Conservation (phyloP, 30 jellyfish, hydroid and myxozoan species). For the Catostylus mosaicus region DNA sequence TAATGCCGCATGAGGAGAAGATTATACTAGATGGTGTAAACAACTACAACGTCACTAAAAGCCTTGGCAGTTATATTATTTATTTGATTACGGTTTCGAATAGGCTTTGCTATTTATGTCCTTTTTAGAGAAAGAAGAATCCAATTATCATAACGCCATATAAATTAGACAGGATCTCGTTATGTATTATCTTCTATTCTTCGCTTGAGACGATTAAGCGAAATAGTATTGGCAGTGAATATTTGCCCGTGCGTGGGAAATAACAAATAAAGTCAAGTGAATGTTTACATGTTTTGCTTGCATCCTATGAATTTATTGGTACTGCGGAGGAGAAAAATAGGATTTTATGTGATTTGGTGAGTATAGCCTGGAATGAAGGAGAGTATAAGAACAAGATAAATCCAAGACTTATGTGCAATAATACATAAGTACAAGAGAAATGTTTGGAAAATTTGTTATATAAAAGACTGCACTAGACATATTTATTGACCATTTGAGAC, state of each 20-base stretch:
- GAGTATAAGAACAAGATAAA: too few relatives aligned
- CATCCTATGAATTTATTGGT: too few relatives aligned
- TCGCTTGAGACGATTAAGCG: background rate
- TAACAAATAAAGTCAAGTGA: background rate
- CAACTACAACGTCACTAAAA: background rate
- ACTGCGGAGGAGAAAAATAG: too few relatives aligned
- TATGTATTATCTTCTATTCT: background rate
- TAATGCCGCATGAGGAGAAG: background rate
- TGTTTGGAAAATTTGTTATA: too few relatives aligned
- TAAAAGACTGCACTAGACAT: too few relatives aligned
- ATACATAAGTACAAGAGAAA: too few relatives aligned
- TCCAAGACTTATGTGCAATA: too few relatives aligned
- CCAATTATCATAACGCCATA: slow-evolving; percentile 13
- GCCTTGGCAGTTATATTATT: background rate
- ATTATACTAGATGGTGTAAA: background rate
- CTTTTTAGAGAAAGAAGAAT: background rate
- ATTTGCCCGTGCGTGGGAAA: background rate
- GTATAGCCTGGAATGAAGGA: too few relatives aligned
- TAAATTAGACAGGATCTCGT: slow-evolving; percentile 1
- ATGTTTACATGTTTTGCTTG: background rate
- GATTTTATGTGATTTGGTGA: too few relatives aligned
- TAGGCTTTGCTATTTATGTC: background rate
- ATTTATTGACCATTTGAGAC: too few relatives aligned
- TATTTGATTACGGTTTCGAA: background rate
- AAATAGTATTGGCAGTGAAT: background rate